These are phyloP conservation scores for Parauchenoglanis punctatus DNA, from an alignment of 2,797 vertebrate species.

Conservation along the genomic window DNA sequence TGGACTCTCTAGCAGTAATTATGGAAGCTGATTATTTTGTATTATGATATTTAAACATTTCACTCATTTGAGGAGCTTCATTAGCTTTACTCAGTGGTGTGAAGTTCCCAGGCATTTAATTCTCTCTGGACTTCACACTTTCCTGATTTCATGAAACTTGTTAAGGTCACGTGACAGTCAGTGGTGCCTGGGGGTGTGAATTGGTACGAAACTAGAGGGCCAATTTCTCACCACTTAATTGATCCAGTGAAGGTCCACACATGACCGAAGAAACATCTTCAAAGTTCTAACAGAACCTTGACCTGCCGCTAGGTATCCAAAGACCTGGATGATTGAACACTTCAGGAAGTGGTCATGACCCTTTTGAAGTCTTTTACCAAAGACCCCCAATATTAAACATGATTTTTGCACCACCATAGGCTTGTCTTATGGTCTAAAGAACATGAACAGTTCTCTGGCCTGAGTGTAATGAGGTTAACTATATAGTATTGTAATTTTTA, in stretches of 20 bases:
- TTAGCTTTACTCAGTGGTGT: slow-evolving; percentile 13
- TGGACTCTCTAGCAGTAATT: background rate
- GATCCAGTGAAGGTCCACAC: background rate
- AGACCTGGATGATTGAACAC: background rate
- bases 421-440: background rate
- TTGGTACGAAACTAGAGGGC: background rate
- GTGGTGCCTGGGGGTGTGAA: background rate
- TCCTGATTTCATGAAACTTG: background rate
- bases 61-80: slow-evolving; percentile 1
- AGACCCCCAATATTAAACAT: no score
- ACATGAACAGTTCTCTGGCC: background rate
- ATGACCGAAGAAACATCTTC: background rate
- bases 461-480: background rate
- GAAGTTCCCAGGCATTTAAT: slow-evolving; percentile 33
- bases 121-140: slow-evolving; percentile 8
- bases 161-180: slow-evolving; percentile 20
- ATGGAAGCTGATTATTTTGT: background rate
- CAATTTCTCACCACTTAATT: slow-evolving; percentile 13
- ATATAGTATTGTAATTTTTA: background rate
- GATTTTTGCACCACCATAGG: background rate
- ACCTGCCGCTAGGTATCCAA: background rate
- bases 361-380: background rate
- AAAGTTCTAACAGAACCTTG: background rate
- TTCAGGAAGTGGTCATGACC: background rate
- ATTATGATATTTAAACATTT: background rate